These are phyloP conservation scores for Lucifuga dentata DNA, from an alignment of 2,113 vertebrate species.

Conservation along the genomic window DNA sequence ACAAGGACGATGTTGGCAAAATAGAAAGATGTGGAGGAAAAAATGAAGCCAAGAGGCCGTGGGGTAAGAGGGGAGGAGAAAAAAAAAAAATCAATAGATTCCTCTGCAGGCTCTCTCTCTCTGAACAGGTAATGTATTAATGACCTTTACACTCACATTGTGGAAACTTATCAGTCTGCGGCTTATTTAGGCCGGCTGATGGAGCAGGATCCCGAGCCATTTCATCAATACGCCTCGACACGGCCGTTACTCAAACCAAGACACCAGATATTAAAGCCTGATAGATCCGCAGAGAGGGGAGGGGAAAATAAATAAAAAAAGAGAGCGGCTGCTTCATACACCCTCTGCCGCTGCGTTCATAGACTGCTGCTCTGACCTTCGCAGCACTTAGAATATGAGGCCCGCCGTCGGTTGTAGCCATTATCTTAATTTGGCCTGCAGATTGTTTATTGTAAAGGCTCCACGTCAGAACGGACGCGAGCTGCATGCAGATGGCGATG, in stretches of 20 bases:
- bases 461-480: constrained; percentile 52
- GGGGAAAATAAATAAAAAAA: constrained; percentile 37
- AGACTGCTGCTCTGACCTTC: constrained; percentile 79
- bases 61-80: constrained; percentile 37
- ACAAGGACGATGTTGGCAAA: constrained; percentile 48
- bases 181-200: constrained; percentile 83
- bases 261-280: constrained; percentile 84
- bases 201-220: constrained; percentile 77
- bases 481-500: constrained; percentile 75
- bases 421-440: constrained; percentile 83
- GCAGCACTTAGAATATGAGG: constrained; percentile 85
- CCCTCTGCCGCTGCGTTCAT: constrained; percentile 66
- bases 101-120: constrained; percentile 61
- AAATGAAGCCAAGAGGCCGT: constrained; percentile 13
- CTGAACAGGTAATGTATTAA: constrained; percentile 84
- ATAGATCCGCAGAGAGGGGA: constrained; percentile 74
- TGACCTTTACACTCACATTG: constrained; percentile 85
- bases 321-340: constrained; percentile 52
- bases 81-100: constrained; percentile 76
- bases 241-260: constrained; percentile 83
- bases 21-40: constrained; percentile 26
- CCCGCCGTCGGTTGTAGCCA: constrained; percentile 74
- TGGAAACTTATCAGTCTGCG: constrained; percentile 84
- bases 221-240: constrained; percentile 84
- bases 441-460: constrained; percentile 80